These are phyloP conservation scores for Corythornis vintsioides DNA, from an alignment of 2,113 vertebrate species.

Conservation along the genomic window DNA sequence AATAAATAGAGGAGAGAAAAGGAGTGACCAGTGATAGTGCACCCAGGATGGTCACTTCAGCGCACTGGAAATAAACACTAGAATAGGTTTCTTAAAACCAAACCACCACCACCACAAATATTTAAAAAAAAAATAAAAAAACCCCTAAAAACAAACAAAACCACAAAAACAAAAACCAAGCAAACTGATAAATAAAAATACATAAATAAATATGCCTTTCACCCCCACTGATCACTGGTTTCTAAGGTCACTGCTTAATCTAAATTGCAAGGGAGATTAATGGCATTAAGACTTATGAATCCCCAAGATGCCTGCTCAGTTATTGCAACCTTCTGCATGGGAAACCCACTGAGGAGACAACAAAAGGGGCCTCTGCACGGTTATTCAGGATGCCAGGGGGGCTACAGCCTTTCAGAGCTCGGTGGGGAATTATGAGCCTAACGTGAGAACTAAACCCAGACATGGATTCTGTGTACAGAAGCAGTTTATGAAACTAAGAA, in stretches of 20 bases:
- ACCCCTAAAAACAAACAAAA: background rate
- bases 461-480: background rate
- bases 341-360: background rate
- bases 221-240: background rate
- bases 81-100: background rate
- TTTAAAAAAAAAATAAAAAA: background rate
- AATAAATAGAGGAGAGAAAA: too few species aligned
- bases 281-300: slow-evolving; percentile 28
- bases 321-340: background rate
- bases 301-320: background rate
- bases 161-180: too few species aligned
- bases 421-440: background rate
- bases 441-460: background rate
- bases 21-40: background rate
- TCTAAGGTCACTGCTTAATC: slow-evolving; percentile 16
- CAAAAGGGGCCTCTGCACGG: background rate
- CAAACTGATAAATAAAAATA: too few species aligned
- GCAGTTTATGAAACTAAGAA: background rate
- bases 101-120: too few species aligned
- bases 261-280: slow-evolving; percentile 41
- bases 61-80: background rate
- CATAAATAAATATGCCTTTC: background rate
- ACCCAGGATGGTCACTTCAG: background rate
- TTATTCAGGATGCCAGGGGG: background rate
- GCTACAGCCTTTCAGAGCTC: background rate